These are phyloP conservation scores for Pedionomus torquatus DNA, from an alignment of 2,113 vertebrate species.

Conservation along the genomic window DNA sequence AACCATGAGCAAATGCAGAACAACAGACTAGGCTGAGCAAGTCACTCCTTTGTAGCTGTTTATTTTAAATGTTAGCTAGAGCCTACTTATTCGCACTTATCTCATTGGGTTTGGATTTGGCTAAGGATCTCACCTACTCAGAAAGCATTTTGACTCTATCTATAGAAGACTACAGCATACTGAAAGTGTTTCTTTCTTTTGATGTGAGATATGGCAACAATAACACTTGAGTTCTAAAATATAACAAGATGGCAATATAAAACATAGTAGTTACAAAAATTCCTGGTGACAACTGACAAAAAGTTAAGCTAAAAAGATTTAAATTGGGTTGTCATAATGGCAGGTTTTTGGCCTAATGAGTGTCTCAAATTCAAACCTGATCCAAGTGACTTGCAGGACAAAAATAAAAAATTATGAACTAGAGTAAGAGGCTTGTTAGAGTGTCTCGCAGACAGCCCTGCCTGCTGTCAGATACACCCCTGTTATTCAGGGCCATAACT, in stretches of 20 bases:
- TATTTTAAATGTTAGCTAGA: conserved; percentile 53
- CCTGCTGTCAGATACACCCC: neutral
- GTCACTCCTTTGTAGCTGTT: conserved; percentile 40
- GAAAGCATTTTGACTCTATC: conserved; percentile 48
- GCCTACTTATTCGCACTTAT: conserved; percentile 61
- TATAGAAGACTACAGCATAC: conserved; percentile 57
- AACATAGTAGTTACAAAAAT: conserved; percentile 35
- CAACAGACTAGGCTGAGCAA: conserved; percentile 26
- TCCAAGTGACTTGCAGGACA: neutral
- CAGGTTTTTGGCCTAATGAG: neutral
- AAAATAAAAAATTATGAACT: neutral
- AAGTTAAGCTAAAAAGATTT: neutral
- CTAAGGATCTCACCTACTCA: conserved; percentile 56
- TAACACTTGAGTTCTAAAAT: conserved; percentile 54
- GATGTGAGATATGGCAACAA: conserved; percentile 52
- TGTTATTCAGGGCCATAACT: neutral
- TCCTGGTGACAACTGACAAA: neutral
- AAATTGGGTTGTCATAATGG: neutral
- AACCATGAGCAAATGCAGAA: neutral
- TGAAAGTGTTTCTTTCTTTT: conserved; percentile 46
- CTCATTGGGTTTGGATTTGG: conserved; percentile 51
- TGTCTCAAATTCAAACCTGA: neutral
- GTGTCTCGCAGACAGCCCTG: neutral
- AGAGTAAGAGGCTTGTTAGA: neutral
- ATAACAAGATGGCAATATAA: conserved; percentile 35